Conservation (phyloP, 1,140 invertebrate species). For the Tetraneura akinire region DNA sequence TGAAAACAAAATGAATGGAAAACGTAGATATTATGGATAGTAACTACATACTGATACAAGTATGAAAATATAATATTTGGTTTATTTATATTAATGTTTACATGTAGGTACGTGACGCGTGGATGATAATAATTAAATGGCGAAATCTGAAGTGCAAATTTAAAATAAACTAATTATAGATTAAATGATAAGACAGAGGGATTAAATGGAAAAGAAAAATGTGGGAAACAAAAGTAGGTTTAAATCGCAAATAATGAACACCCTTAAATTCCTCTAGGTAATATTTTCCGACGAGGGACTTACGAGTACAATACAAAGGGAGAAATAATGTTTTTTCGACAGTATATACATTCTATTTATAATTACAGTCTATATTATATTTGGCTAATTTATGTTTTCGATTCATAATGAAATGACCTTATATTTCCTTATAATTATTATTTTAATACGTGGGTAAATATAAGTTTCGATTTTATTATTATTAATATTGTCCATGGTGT, state of each 20-base stretch:
- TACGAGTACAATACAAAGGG: neutral
- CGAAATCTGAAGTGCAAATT: neutral
- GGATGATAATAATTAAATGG: neutral
- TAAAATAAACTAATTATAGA: neutral
- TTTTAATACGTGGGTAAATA: too few species aligned
- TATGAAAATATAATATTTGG: too few species aligned
- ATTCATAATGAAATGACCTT: too few species aligned
- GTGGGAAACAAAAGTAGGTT: conserved; percentile 22
- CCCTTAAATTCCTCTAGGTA: neutral
- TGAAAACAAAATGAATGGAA: too few species aligned
- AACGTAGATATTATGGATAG: too few species aligned
- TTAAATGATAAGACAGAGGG: neutral
- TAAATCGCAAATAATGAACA: conserved; percentile 26
- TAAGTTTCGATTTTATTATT: too few species aligned
- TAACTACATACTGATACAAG: too few species aligned
- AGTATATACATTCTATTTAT: neutral
- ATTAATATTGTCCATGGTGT: too few species aligned
- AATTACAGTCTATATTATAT: neutral
- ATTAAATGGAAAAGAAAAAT: conserved; percentile 20
- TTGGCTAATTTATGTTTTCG: neutral
- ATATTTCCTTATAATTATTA: too few species aligned
- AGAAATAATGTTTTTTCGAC: conserved; percentile 4
- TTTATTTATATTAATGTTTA: too few species aligned
- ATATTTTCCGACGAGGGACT: neutral
- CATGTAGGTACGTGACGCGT: conserved; percentile 9